A percentile compares a stretch with the other conserved stretches of the same genome.
These are phyloP conservation scores for Philaethria dido DNA, from an alignment of 2,888 invertebrate genomes.

Conservation along the genomic window DNA sequence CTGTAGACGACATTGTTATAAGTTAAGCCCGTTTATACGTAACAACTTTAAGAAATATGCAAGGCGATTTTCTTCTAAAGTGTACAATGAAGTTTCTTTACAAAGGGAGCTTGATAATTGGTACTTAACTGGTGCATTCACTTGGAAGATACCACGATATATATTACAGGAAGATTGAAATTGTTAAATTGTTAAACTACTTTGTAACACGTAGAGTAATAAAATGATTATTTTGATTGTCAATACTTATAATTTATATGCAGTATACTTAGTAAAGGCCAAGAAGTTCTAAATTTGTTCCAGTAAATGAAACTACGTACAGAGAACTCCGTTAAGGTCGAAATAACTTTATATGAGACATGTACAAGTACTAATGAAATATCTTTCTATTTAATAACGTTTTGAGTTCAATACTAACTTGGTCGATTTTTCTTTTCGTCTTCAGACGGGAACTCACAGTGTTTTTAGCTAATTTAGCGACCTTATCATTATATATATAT, in stretches of 20 bases:
- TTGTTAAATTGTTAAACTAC: constrained; percentile 38
- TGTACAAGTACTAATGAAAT: not conserved
- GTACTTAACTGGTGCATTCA: constrained; percentile 42
- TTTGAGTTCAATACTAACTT: too few relatives aligned
- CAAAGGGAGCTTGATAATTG: constrained; percentile 44
- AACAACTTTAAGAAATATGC: constrained; percentile 53
- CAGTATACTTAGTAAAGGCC: not conserved
- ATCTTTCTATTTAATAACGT: too few relatives aligned
- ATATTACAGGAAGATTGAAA: constrained; percentile 37
- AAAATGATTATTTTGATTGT: not conserved
- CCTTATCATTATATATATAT: too few relatives aligned
- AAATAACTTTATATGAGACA: not conserved
- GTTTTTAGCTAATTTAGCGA: too few relatives aligned
- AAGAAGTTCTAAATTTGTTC: not conserved
- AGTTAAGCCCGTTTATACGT: constrained; percentile 65
- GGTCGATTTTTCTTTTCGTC: too few relatives aligned
- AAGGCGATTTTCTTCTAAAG: constrained; percentile 40
- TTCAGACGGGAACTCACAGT: too few relatives aligned
- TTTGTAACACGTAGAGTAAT: not conserved
- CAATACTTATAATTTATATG: not conserved
- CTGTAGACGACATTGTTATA: constrained; percentile 72
- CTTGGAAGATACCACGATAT: constrained; percentile 41
- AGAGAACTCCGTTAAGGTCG: not conserved
- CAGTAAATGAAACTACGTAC: not conserved
- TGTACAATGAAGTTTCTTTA: constrained; percentile 42